A percentile compares a stretch with the other conserved stretches of the same genome.
These are phyloP conservation scores for Notamacropus eugenii DNA, from an alignment of 2,797 vertebrate genomes.

Conservation along the genomic window DNA sequence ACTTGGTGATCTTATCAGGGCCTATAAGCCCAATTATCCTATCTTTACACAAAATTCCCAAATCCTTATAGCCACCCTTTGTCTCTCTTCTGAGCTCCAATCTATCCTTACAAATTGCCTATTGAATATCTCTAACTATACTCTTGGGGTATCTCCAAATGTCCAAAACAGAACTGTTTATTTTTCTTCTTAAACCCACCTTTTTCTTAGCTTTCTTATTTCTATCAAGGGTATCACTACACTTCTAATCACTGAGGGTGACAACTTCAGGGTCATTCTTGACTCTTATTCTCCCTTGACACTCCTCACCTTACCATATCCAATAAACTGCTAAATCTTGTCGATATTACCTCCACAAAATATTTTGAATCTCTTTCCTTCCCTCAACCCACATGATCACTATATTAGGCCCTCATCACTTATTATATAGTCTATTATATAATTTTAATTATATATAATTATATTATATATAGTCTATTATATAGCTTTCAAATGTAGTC, in stretches of 20 bases:
- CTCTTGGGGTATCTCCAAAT: not conserved
- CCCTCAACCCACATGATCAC: not conserved
- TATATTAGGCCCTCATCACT: not conserved
- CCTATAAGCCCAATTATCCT: not conserved
- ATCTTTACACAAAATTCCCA: not conserved
- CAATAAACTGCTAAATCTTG: not conserved
- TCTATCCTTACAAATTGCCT: not conserved
- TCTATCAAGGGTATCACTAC: not conserved
- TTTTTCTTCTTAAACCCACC: not conserved
- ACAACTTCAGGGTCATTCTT: not conserved
- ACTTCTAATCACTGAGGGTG: not conserved
- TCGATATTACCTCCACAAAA: not conserved
- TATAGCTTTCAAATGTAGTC: not conserved
- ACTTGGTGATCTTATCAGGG: not conserved
- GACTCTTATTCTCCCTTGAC: not conserved
- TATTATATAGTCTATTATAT: not conserved
- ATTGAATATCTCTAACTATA: not conserved
- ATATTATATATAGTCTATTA: not conserved
- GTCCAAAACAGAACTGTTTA: not conserved
- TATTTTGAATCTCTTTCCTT: not conserved
- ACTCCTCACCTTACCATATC: not conserved
- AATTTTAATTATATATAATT: too few species aligned
- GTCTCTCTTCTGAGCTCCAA: not conserved
- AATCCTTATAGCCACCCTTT: not conserved
- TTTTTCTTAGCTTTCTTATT: not conserved